These are phyloP conservation scores for Microcebus jonahi DNA, from an alignment of 2,113 vertebrate genomes.

Conservation along the genomic window DNA sequence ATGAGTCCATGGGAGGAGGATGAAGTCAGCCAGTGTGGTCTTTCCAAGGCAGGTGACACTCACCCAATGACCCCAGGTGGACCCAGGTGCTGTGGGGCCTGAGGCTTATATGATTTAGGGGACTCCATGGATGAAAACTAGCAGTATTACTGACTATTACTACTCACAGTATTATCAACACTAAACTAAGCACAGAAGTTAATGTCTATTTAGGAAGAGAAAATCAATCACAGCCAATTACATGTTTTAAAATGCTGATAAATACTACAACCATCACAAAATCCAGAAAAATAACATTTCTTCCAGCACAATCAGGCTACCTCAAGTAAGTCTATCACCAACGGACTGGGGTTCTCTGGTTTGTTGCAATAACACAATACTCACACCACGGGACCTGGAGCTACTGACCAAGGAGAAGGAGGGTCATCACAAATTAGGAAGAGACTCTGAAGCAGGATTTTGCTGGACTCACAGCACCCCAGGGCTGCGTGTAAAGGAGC, in stretches of 20 bases:
- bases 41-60: not conserved
- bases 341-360: not conserved
- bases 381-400: not conserved
- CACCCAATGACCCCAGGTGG: accelerated
- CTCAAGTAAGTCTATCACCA: not conserved
- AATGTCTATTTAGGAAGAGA: too few relatives aligned
- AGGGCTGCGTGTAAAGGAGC: accelerated
- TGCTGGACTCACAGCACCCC: not conserved
- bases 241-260: not conserved
- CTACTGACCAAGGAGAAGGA: accelerated
- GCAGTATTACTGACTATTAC: too few relatives aligned
- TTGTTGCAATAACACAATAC: not conserved
- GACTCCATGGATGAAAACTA: not conserved
- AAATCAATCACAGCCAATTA: too few relatives aligned
- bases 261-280: not conserved
- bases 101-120: too few relatives aligned
- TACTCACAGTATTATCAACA: too few relatives aligned
- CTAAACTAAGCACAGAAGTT: too few relatives aligned
- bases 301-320: not conserved
- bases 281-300: not conserved
- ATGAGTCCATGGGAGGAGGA: accelerated
- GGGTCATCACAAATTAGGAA: too few relatives aligned
- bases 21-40: not conserved
- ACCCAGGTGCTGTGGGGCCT: too few relatives aligned
- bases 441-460: not conserved